Percentiles rank a stretch among this genome's conserved stretches.
phyloP scores from a whole-genome alignment of 2,113 vertebrate species.

The Martes martes region DNA sequence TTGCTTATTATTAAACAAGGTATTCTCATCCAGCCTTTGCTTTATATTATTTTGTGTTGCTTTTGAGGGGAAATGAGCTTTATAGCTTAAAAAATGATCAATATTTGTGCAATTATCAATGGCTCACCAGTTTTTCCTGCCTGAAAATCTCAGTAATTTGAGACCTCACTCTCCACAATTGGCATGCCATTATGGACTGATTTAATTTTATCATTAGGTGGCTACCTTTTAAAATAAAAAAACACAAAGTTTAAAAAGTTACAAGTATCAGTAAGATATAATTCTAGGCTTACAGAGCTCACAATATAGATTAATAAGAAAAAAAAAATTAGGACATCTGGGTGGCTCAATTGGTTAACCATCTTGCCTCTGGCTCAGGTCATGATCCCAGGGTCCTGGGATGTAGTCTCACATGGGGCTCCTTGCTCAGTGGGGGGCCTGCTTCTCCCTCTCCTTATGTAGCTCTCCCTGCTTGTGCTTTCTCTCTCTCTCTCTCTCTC shows the following conservation, averaged over 20 bases:
- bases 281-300: background rate
- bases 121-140: background rate
- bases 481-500: too few species aligned
- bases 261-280: background rate
- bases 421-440: too few species aligned
- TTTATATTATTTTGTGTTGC: background rate
- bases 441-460: too few species aligned
- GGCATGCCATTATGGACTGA: background rate
- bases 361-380: too few species aligned
- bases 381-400: too few species aligned
- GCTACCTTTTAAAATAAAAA: background rate
- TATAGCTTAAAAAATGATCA: background rate
- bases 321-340: background rate
- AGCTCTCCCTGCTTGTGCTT: too few species aligned
- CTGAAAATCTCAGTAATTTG: background rate
- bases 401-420: too few species aligned
- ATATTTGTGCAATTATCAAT: background rate
- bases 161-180: background rate
- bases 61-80: background rate
- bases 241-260: background rate
- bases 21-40: background rate
- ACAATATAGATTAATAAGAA: background rate
- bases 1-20: background rate
- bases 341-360: too few species aligned
- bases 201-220: background rate